phyloP scores from a whole-genome alignment of 37 sponge, comb jelly and placozoan species.

The Halichondria panicea region DNA sequence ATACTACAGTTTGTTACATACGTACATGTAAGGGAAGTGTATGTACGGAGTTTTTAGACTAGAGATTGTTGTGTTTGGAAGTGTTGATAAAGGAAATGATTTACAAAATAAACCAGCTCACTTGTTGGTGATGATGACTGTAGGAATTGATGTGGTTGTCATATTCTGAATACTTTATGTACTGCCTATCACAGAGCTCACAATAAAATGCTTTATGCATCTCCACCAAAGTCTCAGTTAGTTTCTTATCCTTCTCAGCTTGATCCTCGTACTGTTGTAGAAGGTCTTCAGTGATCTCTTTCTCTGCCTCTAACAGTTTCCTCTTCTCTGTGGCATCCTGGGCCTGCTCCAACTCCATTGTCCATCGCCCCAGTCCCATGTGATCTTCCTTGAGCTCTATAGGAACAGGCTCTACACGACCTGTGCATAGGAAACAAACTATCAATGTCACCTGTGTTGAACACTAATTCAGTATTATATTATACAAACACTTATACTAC shows the following conservation, averaged over 20 bases:
- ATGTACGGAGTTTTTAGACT: too few species aligned
- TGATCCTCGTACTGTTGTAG: slow-evolving; percentile 69
- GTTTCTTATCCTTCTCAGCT: slow-evolving; percentile 50
- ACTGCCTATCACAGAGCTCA: slow-evolving; percentile 88
- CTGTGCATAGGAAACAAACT: slow-evolving; percentile 16
- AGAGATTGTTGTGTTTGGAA: too few species aligned
- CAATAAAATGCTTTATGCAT: slow-evolving; percentile 87
- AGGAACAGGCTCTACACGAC: slow-evolving; percentile 74
- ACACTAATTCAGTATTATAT: too few species aligned
- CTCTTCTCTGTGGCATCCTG: slow-evolving; percentile 85
- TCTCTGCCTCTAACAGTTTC: slow-evolving; percentile 80
- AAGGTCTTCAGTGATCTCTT: slow-evolving; percentile 72
- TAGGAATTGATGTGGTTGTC: slow-evolving; percentile 96
- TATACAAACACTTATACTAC: too few species aligned
- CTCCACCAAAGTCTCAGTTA: slow-evolving; percentile 50
- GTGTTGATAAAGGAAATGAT: too few species aligned
- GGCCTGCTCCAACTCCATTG: slow-evolving; percentile 80
- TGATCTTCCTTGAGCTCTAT: slow-evolving; percentile 75
- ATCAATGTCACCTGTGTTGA: background rate
- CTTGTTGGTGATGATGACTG: slow-evolving; percentile 87
- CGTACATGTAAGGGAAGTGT: too few species aligned
- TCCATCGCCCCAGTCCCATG: slow-evolving; percentile 81
- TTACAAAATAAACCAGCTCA: too few species aligned
- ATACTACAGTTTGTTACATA: too few species aligned
- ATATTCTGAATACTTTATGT: slow-evolving; percentile 82